Evolutionary conservation across 2,888 invertebrate species (phyloP).

Genomic region (Mythimna lalbum): DNA sequence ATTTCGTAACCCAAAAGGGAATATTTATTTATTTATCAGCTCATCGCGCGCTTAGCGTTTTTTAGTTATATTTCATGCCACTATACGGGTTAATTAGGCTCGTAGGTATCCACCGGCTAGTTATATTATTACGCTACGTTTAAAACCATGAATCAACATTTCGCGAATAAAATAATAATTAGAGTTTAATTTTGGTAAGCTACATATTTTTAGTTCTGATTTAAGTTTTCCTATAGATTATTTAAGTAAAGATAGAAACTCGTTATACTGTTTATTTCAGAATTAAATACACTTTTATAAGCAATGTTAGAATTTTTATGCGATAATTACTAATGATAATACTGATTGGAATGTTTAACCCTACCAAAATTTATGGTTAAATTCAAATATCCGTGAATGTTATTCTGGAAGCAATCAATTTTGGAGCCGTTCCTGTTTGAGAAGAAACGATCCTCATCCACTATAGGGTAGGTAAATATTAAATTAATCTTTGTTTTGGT

Average conservation of each 20-base stretch:
- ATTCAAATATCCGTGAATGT: background rate
- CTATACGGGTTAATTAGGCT: background rate
- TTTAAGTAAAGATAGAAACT: background rate
- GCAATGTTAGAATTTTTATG: conserved; percentile 14
- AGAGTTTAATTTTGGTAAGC: conserved; percentile 37
- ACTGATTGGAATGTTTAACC: background rate
- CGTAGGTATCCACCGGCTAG: background rate
- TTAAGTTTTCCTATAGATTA: background rate
- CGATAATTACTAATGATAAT: background rate
- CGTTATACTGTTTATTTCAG: conserved; percentile 31
- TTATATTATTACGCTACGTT: background rate
- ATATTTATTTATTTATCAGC: conserved; percentile 40
- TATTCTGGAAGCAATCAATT: conserved; percentile 1
- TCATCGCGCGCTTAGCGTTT: too few relatives aligned
- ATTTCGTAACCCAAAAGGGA: background rate
- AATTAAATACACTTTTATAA: conserved; percentile 6
- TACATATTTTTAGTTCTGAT: background rate
- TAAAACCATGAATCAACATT: conserved; percentile 26
- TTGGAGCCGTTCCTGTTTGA: too few relatives aligned
- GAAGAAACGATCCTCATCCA: background rate
- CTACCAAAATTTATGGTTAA: conserved; percentile 6
- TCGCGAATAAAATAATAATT: conserved; percentile 2
- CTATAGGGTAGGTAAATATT: conserved; percentile 23
- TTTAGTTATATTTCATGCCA: conserved; percentile 26
- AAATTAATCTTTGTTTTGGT: too few relatives aligned